Conservation (phyloP, 2,888 invertebrate genomes). For the Gisinianus flammeolus region DNA sequence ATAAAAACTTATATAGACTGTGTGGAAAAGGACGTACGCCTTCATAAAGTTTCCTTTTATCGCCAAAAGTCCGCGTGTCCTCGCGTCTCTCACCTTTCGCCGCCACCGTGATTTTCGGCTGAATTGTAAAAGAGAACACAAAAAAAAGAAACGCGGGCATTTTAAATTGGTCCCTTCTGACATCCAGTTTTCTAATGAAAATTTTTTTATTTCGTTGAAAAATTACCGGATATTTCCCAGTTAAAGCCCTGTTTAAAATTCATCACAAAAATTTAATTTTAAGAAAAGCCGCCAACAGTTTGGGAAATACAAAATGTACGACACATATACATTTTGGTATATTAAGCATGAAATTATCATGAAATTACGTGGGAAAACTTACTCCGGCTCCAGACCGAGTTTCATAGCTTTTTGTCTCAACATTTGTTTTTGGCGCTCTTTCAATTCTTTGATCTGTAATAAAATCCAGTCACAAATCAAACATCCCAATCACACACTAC, state of each 20-base stretch:
- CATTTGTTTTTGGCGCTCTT: slow-evolving; percentile 98
- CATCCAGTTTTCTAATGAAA: no score
- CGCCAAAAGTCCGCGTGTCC: slow-evolving; percentile 94
- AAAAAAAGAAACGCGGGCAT: no score
- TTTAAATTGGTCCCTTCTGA: no score
- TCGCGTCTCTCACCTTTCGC: slow-evolving; percentile 98
- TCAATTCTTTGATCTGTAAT: slow-evolving; percentile 93
- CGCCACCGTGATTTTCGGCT: slow-evolving; percentile 98
- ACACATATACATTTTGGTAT: no score
- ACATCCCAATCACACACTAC: not conserved
- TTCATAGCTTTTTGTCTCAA: slow-evolving; percentile 96
- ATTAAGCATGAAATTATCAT: no score
- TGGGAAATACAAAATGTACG: not conserved
- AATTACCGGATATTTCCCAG: slow-evolving; percentile 94
- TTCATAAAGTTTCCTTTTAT: slow-evolving; percentile 95
- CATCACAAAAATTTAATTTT: not conserved
- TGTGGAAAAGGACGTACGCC: slow-evolving; percentile 75
- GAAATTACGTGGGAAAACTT: no score
- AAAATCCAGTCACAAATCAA: not conserved
- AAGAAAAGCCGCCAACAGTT: no score
- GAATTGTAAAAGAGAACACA: slow-evolving; percentile 49
- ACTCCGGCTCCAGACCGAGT: slow-evolving; percentile 92
- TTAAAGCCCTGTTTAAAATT: slow-evolving; percentile 71
- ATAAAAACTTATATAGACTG: no score
- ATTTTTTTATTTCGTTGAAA: not conserved